Evolutionary conservation across 2,113 vertebrate genomes (phyloP), one percentile per base, ranked within the genome.

Genomic region (Panurus biarmicus): DNA sequence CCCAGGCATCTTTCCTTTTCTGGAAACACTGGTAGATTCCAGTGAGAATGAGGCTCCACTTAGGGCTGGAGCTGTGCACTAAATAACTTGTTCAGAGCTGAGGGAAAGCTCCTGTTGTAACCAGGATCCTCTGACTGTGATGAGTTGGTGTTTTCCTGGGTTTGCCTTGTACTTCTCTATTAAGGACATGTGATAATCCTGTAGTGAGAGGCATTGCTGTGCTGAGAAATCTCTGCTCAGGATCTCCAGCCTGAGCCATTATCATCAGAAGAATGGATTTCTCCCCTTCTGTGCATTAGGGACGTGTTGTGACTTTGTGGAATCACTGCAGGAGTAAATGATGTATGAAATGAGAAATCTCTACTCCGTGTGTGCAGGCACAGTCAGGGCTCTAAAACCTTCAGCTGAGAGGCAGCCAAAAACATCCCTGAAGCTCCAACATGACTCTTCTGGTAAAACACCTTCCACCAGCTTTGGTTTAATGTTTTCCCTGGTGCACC

Each of bases 281-380:
- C 83, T 94, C 65, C 78, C 54, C 58, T 92, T 96, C 62, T 87
- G 57, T 95, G 94, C 81, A 92, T 94, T 89, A 91, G 93, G 92
- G 93, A 91, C 21, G 1, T 67, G 60, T 91, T 95, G 95, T 97
- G 94, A 94, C 94, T 97, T 85, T 93, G 95, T 96, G 92, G 96
- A 95, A 90, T 96, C 91, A 21, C 89, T 28, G 54, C 94, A 40
- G 93, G 90, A 98, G 96, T 97, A 97, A 98, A 98, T 97, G 98
- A 91, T 96, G 96, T 97, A 97, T 97, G 97, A 98, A 98, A 98
- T 97, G 96, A 97, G 95, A 97, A 97, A 96, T 96, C 95, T 96
- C 89, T 95, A 95, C 94, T 96, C 81, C 0, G 7, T 48, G 40
- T 31, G 15, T 4, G 17, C 70, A 78, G 77, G n/a, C 70, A 76